Evolutionary conservation across 2,797 vertebrate species (phyloP), one percentile per base, ranked within the genome.

Genomic region (Adelosebastes latens): DNA sequence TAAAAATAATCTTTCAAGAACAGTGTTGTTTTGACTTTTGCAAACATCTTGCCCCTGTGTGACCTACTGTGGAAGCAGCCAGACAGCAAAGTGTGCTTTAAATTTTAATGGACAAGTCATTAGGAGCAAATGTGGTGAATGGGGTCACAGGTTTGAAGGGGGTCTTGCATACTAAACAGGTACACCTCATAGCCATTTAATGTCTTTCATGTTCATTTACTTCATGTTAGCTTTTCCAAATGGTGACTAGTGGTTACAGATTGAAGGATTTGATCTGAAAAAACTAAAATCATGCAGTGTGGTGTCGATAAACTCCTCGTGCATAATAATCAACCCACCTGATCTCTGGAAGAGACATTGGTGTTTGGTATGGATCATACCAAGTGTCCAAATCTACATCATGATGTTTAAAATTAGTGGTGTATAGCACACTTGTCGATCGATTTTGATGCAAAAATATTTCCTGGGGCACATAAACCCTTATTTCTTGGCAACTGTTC

Each of bases 81-180:
- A 87, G 82, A 83, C 70, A 80, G 78, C 85, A 66, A 11, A 42
- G 34, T 39, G 49, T 49, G 80, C 59, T 90, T 90, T 81, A 80
- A 75, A 89, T 84, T 90, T 86, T 89, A 81, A 91, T 85, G 31
- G 84, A 87, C 49, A 68, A 84, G 82, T 78, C 77, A 70, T 79
- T 64, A 58, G n/a, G 59, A 77, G 29, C 13, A 20, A 72, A 12
- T 29, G 70, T 70, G 39, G 61, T 56, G 39, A 84, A 82, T 24
- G 74, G 22, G 81, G 81, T 78, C 82, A 88, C 2, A 2, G 58
- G 24, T 72, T 55, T 31, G 24, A 53, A 52, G 71, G n/a, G 13
- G 32, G 46, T 65, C 34, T 66, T 77, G 71, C 70, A 81, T 75
- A 63, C 53, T 46, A 60, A 78, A 66, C 11, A 32, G 11, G 52